Conservation (phyloP, 2,113 vertebrate species). For the Petromus typicus region DNA sequence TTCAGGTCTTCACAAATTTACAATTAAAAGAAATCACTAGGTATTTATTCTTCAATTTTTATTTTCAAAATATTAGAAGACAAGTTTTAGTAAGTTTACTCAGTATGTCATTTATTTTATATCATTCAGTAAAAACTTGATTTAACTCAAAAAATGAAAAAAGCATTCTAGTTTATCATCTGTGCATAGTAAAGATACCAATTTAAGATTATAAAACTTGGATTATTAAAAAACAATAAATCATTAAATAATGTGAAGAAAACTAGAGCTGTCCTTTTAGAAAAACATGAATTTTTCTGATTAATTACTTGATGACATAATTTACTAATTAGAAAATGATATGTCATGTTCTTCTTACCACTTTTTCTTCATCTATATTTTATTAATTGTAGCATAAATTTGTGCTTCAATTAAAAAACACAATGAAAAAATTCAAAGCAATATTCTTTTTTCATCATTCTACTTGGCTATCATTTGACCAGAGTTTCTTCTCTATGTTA, state of each 20-base stretch:
- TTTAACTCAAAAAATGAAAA: background rate
- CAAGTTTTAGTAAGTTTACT: background rate
- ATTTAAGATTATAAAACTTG: background rate
- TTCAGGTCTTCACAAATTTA: background rate
- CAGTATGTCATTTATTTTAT: background rate
- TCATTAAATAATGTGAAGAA: background rate
- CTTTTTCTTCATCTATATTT: background rate
- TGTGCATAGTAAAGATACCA: background rate
- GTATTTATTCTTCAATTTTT: background rate
- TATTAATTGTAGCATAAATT: background rate
- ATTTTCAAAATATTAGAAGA: background rate
- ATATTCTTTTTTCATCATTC: background rate
- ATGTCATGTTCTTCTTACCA: background rate
- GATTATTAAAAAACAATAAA: background rate
- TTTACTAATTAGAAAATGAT: background rate
- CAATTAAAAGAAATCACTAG: background rate
- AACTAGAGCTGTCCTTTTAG: background rate
- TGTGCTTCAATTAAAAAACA: background rate
- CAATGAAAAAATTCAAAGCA: background rate
- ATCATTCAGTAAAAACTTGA: background rate
- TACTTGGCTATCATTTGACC: background rate
- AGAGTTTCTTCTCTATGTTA: background rate
- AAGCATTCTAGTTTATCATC: background rate
- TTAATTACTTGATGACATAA: background rate
- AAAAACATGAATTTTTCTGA: background rate